Conservation (phyloP, 2,113 vertebrate genomes). For the Oceanodroma tethys region DNA sequence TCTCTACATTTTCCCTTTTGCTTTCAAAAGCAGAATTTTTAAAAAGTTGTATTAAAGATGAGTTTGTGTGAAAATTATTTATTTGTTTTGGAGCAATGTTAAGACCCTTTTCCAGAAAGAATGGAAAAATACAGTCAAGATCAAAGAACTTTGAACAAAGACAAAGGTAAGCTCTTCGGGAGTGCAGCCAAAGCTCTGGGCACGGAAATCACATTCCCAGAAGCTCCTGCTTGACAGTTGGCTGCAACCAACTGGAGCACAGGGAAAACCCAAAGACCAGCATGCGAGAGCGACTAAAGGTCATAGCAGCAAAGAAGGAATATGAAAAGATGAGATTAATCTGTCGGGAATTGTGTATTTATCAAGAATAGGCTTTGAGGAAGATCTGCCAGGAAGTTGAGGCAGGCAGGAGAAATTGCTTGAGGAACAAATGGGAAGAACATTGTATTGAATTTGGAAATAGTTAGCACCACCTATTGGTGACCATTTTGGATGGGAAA, state of each 20-base stretch:
- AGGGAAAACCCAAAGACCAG: neutral
- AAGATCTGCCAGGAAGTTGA: neutral
- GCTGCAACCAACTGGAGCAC: neutral
- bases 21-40: neutral
- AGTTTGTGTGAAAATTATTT: neutral
- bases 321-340: neutral
- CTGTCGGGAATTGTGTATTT: neutral
- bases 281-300: neutral
- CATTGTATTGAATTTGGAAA: neutral
- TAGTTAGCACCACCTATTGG: neutral
- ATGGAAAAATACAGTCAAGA: neutral
- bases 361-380: neutral
- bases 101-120: neutral
- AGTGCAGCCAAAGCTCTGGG: neutral
- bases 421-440: neutral
- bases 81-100: neutral
- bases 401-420: neutral
- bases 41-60: neutral
- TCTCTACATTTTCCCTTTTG: neutral
- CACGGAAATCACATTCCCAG: neutral
- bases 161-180: neutral
- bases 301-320: neutral
- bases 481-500: neutral
- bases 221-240: slow-evolving; percentile 14
- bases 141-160: neutral